Conservation (phyloP, 2,797 vertebrate genomes). For the Pseudotriccus pelzelni region DNA sequence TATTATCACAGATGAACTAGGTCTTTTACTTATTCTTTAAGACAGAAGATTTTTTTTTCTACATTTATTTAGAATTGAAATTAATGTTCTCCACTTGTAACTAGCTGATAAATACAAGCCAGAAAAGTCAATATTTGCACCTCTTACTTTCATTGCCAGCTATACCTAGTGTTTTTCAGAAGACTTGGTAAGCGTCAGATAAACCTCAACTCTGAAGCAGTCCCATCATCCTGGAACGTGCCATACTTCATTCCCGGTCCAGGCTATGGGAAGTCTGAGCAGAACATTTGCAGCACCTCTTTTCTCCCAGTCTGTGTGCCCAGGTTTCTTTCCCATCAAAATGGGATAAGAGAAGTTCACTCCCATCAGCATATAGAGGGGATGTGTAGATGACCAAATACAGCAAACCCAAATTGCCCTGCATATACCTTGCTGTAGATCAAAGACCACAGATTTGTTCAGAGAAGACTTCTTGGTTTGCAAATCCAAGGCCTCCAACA, state of each 20-base stretch:
- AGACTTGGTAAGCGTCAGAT: background rate
- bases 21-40: background rate
- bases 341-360: background rate
- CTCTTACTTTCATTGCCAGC: background rate
- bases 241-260: background rate
- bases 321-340: background rate
- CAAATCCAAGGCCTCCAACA: background rate
- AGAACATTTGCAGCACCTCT: background rate
- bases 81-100: background rate
- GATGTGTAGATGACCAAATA: background rate
- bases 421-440: background rate
- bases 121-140: background rate
- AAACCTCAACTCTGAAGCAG: background rate
- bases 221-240: background rate
- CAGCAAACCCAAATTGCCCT: background rate
- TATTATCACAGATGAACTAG: background rate
- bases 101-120: background rate
- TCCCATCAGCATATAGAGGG: fast-evolving
- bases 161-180: background rate
- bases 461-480: background rate
- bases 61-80: background rate
- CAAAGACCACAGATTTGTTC: background rate
- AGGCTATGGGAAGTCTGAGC: background rate
- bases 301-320: background rate
- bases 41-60: background rate